phyloP scores from a whole-genome alignment of 2,113 vertebrate species.

The Leuciscus idus region DNA sequence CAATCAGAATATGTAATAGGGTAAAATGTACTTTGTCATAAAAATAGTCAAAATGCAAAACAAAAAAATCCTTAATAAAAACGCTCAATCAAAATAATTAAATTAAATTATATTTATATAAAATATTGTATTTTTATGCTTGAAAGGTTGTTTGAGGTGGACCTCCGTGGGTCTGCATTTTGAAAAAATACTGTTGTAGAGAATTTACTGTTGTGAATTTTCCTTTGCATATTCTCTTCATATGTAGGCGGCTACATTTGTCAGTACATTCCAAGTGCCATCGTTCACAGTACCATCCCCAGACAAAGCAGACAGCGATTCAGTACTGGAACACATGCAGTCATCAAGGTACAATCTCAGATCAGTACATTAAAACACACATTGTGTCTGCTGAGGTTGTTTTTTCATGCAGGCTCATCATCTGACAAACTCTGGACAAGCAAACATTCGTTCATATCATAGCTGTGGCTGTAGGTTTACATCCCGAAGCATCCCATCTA shows the following conservation, averaged over 20 bases:
- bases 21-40: background rate
- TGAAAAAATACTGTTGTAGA: background rate
- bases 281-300: slow-evolving; percentile 49
- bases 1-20: background rate
- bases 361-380: background rate
- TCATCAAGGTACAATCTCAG: slow-evolving; percentile 41
- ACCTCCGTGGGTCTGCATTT: background rate
- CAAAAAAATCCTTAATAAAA: background rate
- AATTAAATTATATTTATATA: background rate
- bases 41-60: background rate
- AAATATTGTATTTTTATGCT: background rate
- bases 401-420: background rate
- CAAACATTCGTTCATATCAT: slow-evolving; percentile 1
- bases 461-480: background rate
- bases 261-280: slow-evolving; percentile 55
- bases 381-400: background rate
- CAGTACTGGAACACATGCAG: slow-evolving; percentile 53
- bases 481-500: background rate
- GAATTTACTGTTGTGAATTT: background rate
- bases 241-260: slow-evolving; percentile 22
- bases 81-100: background rate
- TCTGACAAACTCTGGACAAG: background rate
- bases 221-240: background rate
- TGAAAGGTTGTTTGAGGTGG: background rate
- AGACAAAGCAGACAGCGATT: slow-evolving; percentile 51